Evolutionary conservation across 2,888 invertebrate species (phyloP), one percentile per base, ranked within the genome.

Genomic region (Ichneumon xanthorius): DNA sequence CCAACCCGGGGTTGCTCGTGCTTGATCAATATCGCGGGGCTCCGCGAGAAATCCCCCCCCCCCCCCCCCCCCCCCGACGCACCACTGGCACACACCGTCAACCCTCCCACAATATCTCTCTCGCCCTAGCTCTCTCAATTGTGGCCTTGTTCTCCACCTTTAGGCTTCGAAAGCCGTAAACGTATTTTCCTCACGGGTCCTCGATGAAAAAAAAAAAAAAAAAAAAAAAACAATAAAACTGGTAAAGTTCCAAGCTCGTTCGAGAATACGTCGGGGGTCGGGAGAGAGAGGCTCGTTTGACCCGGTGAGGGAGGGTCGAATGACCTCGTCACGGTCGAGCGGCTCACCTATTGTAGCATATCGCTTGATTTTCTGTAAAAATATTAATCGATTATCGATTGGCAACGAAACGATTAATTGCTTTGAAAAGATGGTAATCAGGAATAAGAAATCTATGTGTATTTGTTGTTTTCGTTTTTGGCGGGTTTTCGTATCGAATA

Each of bases 21-120:
- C 88, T 80, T 87, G 82, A 88, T 84, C 85, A 84, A 71, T 81
- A 81, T 83, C 80, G 55, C 72, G 53, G 63, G 58, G 37, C 63
- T 19, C 45, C 72, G 67, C 71, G 55, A 67, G 80, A 72, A 50
- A 67, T 67, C 50, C 33, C 40, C 50, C 48, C 19, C 22, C 55
- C 22, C 55, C 9, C 55, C 3, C 19, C 53, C 55, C 3, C 19
- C 53, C 37, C 58, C 1, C 72, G 53, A 75, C 48, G 65, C 68
- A 70, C 80, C 72, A 80, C 76, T 65, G 77, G 72, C 80, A 67
- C 61, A 53, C 61, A 53, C 68, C 63, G 37, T 37, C 76, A n/a
- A 55, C 72, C 22, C n/a, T 53, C 33, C 30, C 65, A 73, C 75
- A 76, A 63, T 72, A 80, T 72, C 50, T 81, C 48, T 84, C 80